phyloP scores from a whole-genome alignment of 1,140 invertebrate species.

The Micrasema longulum region DNA sequence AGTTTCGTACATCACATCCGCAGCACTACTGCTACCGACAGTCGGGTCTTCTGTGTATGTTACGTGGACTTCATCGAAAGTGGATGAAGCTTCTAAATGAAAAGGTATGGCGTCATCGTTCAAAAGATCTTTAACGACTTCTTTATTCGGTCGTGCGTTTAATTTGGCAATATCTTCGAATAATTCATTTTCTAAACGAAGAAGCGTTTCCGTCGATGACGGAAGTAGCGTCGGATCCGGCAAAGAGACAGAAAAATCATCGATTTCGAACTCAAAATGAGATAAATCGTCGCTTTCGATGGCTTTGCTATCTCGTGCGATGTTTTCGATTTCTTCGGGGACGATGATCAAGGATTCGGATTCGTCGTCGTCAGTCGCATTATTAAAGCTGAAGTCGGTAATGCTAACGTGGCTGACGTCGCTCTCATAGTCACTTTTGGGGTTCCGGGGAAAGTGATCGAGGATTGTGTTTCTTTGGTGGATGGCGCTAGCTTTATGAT shows the following conservation, averaged over 20 bases:
- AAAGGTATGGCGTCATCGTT: background rate
- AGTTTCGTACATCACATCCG: too few relatives aligned
- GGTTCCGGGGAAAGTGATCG: background rate
- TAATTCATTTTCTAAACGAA: background rate
- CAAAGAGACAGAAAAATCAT: background rate
- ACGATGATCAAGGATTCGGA: constrained; percentile 49
- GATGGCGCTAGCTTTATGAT: constrained; percentile 7
- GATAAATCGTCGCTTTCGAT: constrained; percentile 36
- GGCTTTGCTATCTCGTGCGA: constrained; percentile 39
- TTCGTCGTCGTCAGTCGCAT: constrained; percentile 13
- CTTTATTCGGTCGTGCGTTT: constrained; percentile 17
- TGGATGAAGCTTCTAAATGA: background rate
- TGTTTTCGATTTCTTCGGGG: constrained; percentile 31
- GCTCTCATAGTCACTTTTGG: constrained; percentile 5
- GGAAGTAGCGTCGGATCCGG: background rate
- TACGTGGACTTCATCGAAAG: too few relatives aligned
- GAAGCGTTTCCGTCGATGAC: constrained; percentile 3
- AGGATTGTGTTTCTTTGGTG: constrained; percentile 10
- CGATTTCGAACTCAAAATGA: constrained; percentile 39
- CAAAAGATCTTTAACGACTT: constrained; percentile 6
- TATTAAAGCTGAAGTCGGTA: constrained; percentile 19
- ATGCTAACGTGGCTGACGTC: constrained; percentile 19
- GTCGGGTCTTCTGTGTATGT: too few relatives aligned
- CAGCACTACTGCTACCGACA: too few relatives aligned
- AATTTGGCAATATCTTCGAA: constrained; percentile 36